These are phyloP conservation scores for Thyatira batis DNA, from an alignment of 2,888 invertebrate species.

Conservation along the genomic window DNA sequence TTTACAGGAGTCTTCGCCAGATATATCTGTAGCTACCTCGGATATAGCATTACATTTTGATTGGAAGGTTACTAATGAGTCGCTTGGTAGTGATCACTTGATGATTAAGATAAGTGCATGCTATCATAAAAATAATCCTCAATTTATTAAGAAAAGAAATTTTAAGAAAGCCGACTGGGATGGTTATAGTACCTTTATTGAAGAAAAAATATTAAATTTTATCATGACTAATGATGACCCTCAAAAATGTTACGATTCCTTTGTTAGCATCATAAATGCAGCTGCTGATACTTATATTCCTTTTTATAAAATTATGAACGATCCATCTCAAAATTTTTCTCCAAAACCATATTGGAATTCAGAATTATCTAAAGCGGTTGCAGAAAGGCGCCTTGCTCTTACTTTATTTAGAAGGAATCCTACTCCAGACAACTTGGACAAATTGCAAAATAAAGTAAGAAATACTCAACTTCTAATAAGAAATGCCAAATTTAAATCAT, in stretches of 20 bases:
- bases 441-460: too few relatives aligned
- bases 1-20: conserved; percentile 25
- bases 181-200: conserved; percentile 5
- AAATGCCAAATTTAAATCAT: too few relatives aligned
- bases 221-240: not conserved
- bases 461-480: too few relatives aligned
- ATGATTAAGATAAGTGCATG: conserved; percentile 12
- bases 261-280: conserved; percentile 7
- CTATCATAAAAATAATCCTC: conserved; percentile 10
- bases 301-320: conserved; percentile 10
- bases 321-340: conserved; percentile 17
- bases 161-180: conserved; percentile 19
- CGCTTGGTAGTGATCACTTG: conserved; percentile 16
- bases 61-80: conserved; percentile 19
- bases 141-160: too few relatives aligned
- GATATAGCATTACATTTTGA: too few relatives aligned
- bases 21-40: conserved; percentile 20
- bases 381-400: conserved; percentile 21
- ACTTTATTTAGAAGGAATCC: conserved; percentile 22
- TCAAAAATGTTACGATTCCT: conserved; percentile 15
- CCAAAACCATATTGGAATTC: conserved; percentile 30
- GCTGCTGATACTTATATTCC: conserved; percentile 21
- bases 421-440: too few relatives aligned
- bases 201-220: conserved; percentile 1
- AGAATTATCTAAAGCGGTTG: conserved; percentile 22